phyloP scores from a whole-genome alignment of 2,113 vertebrate species.

The Odontesthes bonariensis region DNA sequence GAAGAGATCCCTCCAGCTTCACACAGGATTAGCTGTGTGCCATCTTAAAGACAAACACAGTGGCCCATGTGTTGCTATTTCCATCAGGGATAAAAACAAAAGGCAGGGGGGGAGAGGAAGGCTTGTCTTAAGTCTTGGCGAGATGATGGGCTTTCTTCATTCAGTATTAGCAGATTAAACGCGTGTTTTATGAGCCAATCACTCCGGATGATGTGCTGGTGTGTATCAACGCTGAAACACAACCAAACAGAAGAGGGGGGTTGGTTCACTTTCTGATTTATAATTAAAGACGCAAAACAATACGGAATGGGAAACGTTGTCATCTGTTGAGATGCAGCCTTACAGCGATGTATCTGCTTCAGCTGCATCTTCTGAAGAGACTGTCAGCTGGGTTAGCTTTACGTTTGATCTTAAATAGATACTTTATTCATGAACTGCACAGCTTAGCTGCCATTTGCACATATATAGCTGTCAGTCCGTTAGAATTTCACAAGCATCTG shows the following conservation, averaged over 20 bases:
- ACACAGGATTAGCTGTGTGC: conserved; percentile 77
- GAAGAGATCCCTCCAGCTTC: conserved; percentile 80
- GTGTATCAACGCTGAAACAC: conserved; percentile 42
- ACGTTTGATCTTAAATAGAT: conserved; percentile 71
- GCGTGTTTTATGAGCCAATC: conserved; percentile 74
- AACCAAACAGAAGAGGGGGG: conserved; percentile 20
- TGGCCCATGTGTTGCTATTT: conserved; percentile 79
- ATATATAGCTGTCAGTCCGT: conserved; percentile 46
- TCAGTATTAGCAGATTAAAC: conserved; percentile 80
- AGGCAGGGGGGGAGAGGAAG: conserved; percentile 41
- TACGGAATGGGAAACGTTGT: conserved; percentile 51
- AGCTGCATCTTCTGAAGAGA: conserved; percentile 53
- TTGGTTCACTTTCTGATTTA: conserved; percentile 66
- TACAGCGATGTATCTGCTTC: conserved; percentile 39
- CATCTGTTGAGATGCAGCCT: conserved; percentile 33
- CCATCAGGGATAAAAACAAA: conserved; percentile 75
- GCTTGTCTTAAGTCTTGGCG: conserved; percentile 66
- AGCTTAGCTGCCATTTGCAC: conserved; percentile 58
- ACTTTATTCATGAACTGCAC: conserved; percentile 72
- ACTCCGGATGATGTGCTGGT: conserved; percentile 60
- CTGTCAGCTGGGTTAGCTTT: conserved; percentile 56
- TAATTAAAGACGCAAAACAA: conserved; percentile 73
- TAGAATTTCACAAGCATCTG: conserved; percentile 17
- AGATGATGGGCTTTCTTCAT: conserved; percentile 76
- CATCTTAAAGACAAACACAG: conserved; percentile 75